These are phyloP conservation scores for Fulica atra DNA, from an alignment of 2,113 vertebrate species.

Conservation along the genomic window DNA sequence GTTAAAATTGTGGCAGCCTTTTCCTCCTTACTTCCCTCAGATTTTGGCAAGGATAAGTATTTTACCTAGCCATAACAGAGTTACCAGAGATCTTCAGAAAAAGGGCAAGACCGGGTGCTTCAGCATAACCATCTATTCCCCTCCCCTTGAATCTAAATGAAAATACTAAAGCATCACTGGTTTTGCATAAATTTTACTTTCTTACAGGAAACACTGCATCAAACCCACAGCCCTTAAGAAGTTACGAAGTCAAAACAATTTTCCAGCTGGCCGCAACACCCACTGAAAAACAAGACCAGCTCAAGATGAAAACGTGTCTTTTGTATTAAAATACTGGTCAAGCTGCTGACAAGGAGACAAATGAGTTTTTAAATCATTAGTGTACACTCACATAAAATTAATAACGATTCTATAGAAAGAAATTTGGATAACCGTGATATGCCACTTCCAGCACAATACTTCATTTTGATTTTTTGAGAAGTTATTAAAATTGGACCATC, in stretches of 20 bases:
- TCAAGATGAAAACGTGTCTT: neutral
- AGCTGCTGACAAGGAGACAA: constrained; percentile 40
- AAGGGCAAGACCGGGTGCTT: neutral
- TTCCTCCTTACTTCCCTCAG: neutral
- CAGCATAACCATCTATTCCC: neutral
- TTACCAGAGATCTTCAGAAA: neutral
- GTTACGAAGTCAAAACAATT: neutral
- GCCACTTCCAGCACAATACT: neutral
- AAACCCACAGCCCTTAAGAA: constrained; percentile 29
- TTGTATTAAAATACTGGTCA: constrained; percentile 33
- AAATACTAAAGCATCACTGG: neutral
- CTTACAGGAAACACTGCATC: neutral
- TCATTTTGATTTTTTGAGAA: neutral
- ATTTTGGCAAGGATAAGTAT: neutral
- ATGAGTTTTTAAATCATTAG: constrained; percentile 46
- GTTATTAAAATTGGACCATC: constrained; percentile 36
- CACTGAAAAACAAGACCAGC: neutral
- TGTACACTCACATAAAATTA: neutral
- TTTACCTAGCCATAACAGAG: neutral
- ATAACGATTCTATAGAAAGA: neutral
- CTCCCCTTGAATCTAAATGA: neutral
- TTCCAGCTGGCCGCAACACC: constrained; percentile 26
- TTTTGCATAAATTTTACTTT: constrained; percentile 26
- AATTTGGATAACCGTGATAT: neutral
- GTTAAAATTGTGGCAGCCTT: neutral